Percentiles rank a stretch among this genome's conserved stretches.
phyloP scores from a whole-genome alignment of 2,888 invertebrate species.

The Oligia fasciuncula region DNA sequence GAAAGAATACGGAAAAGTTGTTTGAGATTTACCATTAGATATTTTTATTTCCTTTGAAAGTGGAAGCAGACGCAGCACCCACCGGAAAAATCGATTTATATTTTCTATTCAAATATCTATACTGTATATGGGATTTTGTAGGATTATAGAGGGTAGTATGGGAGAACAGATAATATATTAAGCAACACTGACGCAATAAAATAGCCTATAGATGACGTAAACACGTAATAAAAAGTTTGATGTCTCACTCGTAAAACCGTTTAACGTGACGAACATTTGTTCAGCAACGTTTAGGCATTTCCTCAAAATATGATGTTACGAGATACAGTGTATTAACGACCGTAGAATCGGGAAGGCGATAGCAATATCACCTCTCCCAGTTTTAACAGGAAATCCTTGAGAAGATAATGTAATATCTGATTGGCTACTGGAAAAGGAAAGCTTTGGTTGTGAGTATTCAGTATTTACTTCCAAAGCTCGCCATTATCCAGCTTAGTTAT shows the following conservation, averaged over 20 bases:
- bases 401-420: conserved; percentile 17
- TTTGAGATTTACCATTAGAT: neutral
- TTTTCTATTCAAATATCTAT: conserved; percentile 22
- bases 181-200: conserved; percentile 51
- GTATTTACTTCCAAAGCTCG: neutral
- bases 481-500: conserved; percentile 16
- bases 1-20: neutral
- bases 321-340: conserved; percentile 22
- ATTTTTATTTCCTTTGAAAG: conserved; percentile 1
- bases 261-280: conserved; percentile 63
- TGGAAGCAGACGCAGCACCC: neutral
- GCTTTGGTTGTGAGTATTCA: neutral
- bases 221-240: conserved; percentile 75
- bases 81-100: neutral
- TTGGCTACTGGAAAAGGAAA: conserved; percentile 27
- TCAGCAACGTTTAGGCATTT: conserved; percentile 30
- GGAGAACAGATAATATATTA: conserved; percentile 38
- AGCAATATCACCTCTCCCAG: conserved; percentile 1
- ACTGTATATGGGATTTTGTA: neutral
- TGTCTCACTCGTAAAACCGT: conserved; percentile 60
- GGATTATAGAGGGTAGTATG: neutral
- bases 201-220: conserved; percentile 63
- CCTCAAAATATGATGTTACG: conserved; percentile 32
- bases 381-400: neutral
- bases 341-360: conserved; percentile 16